phyloP scores from a whole-genome alignment of 1,140 invertebrate species.

The Wiebesia pumilae region DNA sequence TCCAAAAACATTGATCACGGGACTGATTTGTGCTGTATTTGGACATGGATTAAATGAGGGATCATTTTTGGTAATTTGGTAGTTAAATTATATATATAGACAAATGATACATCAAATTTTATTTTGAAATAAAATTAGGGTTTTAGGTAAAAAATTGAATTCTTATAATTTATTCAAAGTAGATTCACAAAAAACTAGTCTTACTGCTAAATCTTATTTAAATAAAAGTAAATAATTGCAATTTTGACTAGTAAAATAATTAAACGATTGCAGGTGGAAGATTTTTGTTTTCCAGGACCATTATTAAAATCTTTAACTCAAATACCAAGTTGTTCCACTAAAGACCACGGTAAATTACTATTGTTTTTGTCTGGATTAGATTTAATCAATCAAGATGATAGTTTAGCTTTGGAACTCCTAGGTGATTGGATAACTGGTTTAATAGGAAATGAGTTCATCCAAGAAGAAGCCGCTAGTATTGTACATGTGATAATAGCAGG shows the following conservation, averaged over 20 bases:
- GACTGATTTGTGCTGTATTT: conserved; percentile 84
- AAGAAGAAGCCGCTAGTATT: conserved; percentile 80
- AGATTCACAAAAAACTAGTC: neutral
- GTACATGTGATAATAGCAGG: conserved; percentile 85
- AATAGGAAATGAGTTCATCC: conserved; percentile 78
- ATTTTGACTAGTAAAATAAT: neutral
- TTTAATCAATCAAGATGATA: conserved; percentile 76
- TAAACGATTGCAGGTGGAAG: conserved; percentile 77
- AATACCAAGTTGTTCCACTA: conserved; percentile 36
- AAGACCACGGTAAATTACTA: conserved; percentile 77
- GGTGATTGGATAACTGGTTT: conserved; percentile 87
- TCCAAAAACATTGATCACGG: conserved; percentile 81
- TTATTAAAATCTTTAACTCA: conserved; percentile 35
- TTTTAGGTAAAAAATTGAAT: neutral
- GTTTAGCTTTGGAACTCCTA: conserved; percentile 82
- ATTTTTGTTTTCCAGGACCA: conserved; percentile 81
- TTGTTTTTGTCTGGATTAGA: conserved; percentile 90
- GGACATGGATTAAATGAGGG: conserved; percentile 76
- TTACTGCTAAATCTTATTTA: neutral
- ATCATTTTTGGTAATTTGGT: conserved; percentile 62
- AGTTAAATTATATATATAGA: neutral
- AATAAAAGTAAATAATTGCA: neutral
- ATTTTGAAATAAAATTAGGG: neutral
- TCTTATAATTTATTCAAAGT: neutral
- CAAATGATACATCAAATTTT: neutral